A percentile compares a stretch with the other conserved stretches of the same genome.
Conservation (phyloP, 2,113 vertebrate genomes). For the Elaphurus davidianus region DNA sequence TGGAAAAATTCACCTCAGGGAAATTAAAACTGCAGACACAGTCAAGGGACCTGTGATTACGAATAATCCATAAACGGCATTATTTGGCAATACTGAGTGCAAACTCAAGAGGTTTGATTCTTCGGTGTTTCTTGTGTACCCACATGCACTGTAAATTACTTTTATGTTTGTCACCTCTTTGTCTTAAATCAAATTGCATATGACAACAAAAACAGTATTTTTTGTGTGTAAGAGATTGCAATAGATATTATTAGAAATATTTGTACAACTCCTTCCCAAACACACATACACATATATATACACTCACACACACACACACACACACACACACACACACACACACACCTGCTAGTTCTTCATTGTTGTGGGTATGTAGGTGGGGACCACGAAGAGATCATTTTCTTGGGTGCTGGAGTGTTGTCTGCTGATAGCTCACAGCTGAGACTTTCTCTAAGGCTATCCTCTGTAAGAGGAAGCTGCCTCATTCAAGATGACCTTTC, state of each 20-base stretch:
- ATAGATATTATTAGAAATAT: not conserved
- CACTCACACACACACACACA: not conserved
- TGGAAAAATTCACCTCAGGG: constrained; percentile 49
- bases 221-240: not conserved
- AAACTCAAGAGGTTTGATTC: not conserved
- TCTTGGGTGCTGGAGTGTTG: not conserved
- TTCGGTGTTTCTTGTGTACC: not conserved
- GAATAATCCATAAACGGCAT: not conserved
- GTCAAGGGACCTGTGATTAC: constrained; percentile 29
- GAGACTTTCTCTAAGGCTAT: not conserved
- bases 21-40: constrained; percentile 53
- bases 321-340: not conserved
- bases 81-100: not conserved
- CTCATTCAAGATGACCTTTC: not conserved
- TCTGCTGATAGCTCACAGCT: not conserved
- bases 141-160: not conserved
- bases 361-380: not conserved
- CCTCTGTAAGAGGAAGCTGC: not conserved
- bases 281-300: not conserved
- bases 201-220: not conserved
- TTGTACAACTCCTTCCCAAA: not conserved
- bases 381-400: accelerated
- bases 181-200: not conserved
- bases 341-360: not conserved
- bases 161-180: not conserved